phyloP scores from a whole-genome alignment of 2,797 vertebrate species.

The Poecilia gillii region DNA sequence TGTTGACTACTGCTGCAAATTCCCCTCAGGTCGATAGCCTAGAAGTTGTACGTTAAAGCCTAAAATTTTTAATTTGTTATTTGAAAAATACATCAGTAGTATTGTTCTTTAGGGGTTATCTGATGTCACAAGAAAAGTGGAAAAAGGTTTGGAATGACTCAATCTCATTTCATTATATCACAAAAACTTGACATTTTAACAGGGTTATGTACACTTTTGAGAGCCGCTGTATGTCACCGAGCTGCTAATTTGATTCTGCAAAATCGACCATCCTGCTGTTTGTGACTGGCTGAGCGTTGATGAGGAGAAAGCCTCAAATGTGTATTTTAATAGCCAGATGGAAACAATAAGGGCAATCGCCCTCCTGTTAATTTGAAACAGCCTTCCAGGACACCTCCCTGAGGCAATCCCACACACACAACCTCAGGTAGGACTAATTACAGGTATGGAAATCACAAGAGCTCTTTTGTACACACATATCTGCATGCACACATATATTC shows the following conservation, averaged over 20 bases:
- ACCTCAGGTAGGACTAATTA: slow-evolving; percentile 82
- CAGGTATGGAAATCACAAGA: slow-evolving; percentile 72
- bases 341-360: slow-evolving; percentile 79
- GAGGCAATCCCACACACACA: slow-evolving; percentile 73
- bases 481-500: background rate
- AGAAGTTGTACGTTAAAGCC: background rate
- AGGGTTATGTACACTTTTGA: background rate
- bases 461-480: slow-evolving; percentile 51
- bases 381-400: slow-evolving; percentile 76
- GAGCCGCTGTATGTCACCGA: background rate
- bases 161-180: background rate
- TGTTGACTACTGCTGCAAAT: background rate
- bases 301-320: slow-evolving; percentile 39
- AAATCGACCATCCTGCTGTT: slow-evolving; percentile 38
- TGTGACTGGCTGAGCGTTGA: slow-evolving; percentile 35
- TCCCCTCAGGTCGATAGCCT: background rate
- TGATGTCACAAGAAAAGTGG: background rate
- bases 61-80: background rate
- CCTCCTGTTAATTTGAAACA: slow-evolving; percentile 79
- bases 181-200: background rate
- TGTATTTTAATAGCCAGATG: slow-evolving; percentile 80
- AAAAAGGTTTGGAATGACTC: background rate
- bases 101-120: too few relatives aligned
- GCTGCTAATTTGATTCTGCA: slow-evolving; percentile 37
- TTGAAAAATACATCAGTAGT: too few relatives aligned